Evolutionary conservation across 2,113 vertebrate genomes (phyloP).

Genomic region (Plestiodon gilberti): DNA sequence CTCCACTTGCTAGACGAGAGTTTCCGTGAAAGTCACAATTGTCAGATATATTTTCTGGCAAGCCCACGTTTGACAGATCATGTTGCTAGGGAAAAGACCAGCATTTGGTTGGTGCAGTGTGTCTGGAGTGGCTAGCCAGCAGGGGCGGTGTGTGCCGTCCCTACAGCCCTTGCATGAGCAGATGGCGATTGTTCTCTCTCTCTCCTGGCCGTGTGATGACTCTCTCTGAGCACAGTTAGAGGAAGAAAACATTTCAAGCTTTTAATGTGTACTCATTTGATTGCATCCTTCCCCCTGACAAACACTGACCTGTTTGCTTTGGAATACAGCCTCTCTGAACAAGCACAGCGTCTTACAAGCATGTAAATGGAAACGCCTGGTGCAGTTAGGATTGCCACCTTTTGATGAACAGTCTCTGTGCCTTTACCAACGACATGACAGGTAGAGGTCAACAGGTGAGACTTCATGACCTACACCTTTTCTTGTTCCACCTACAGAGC

Average conservation of each 20-base stretch:
- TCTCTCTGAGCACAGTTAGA: background rate
- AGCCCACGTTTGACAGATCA: background rate
- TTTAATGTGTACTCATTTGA: background rate
- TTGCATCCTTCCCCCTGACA: background rate
- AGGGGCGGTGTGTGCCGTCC: background rate
- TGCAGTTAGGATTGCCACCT: background rate
- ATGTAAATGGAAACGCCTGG: background rate
- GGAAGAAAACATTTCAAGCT: background rate
- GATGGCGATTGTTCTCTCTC: background rate
- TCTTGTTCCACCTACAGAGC: background rate
- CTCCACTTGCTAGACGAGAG: constrained; percentile 27
- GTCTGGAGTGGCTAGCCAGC: background rate
- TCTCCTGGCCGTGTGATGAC: background rate
- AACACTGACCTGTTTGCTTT: background rate
- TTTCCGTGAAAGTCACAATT: background rate
- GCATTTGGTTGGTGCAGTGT: background rate
- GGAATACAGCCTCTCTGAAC: background rate
- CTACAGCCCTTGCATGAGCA: background rate
- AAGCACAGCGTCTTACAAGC: background rate
- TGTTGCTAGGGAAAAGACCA: background rate
- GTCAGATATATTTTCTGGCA: constrained; percentile 13
- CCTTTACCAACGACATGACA: no score
- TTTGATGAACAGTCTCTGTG: background rate
- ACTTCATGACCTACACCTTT: no score
- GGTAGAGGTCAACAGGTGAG: background rate